These are phyloP conservation scores for Gouania willdenowi DNA, from an alignment of 2,797 vertebrate species.

Conservation along the genomic window DNA sequence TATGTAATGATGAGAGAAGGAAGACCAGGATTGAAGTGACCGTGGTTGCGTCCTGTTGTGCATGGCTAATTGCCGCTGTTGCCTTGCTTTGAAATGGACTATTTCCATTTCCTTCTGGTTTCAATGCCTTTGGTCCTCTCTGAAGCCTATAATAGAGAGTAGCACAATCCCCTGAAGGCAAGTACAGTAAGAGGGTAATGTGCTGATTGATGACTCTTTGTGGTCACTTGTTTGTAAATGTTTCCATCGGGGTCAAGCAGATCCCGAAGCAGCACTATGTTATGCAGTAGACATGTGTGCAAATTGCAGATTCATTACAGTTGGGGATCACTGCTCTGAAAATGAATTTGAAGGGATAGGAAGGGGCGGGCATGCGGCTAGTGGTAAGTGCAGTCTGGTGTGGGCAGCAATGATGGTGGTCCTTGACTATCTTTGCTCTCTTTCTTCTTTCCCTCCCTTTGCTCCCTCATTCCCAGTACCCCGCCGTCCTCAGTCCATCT, in stretches of 20 bases:
- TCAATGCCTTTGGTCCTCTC: constrained; percentile 53
- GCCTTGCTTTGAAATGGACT: constrained; percentile 34
- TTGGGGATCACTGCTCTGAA: constrained; percentile 62
- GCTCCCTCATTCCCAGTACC: constrained; percentile 53
- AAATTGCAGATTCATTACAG: constrained; percentile 75
- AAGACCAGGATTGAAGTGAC: constrained; percentile 24
- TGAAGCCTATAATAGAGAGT: constrained; percentile 60
- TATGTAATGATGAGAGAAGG: constrained; percentile 16
- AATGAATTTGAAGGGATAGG: constrained; percentile 68
- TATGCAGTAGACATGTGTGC: constrained; percentile 69
- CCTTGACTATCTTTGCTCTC: constrained; percentile 61
- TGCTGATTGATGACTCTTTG: constrained; percentile 70
- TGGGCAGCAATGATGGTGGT: constrained; percentile 80
- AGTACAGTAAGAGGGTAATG: constrained; percentile 62
- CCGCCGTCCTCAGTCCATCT: constrained; percentile 73
- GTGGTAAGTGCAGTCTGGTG: constrained; percentile 67
- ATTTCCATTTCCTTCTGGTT: constrained; percentile 47
- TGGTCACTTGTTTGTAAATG: constrained; percentile 78
- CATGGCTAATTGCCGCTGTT: constrained; percentile 30
- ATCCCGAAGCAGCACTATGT: constrained; percentile 63
- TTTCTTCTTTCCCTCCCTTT: constrained; percentile 44
- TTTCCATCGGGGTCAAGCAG: constrained; percentile 72
- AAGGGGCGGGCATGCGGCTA: constrained; percentile 25
- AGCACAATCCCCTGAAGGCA: constrained; percentile 52
- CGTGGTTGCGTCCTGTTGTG: constrained; percentile 20